phyloP scores from a whole-genome alignment of 2,888 invertebrate genomes.

The Drosophila tanythrix region DNA sequence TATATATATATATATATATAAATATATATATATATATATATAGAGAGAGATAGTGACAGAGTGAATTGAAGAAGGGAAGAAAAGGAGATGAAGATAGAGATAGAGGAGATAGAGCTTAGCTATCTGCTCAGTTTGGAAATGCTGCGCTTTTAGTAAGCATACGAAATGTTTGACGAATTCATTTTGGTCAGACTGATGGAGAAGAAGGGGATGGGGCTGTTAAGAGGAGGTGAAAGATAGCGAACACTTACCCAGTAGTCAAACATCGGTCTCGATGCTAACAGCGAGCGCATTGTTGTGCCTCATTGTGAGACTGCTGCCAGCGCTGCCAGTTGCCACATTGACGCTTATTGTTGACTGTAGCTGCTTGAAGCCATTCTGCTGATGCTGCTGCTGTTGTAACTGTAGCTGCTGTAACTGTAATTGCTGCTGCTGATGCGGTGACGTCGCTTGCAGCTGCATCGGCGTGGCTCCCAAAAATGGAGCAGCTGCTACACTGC shows the following conservation, averaged over 20 bases:
- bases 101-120: conserved; percentile 6
- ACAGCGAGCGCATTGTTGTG: conserved; percentile 93
- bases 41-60: conserved; percentile 26
- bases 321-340: conserved; percentile 75
- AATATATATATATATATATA: not conserved
- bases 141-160: conserved; percentile 5
- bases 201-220: conserved; percentile 6
- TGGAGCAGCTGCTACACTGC: conserved; percentile 83
- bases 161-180: conserved; percentile 17
- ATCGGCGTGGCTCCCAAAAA: conserved; percentile 84
- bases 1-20: not conserved
- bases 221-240: conserved; percentile 17
- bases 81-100: conserved; percentile 8
- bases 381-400: conserved; percentile 68
- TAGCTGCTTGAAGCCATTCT: conserved; percentile 80
- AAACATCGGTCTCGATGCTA: conserved; percentile 97
- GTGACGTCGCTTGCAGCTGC: conserved; percentile 54
- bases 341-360: conserved; percentile 77
- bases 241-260: conserved; percentile 92
- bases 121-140: conserved; percentile 4
- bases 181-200: conserved; percentile 7
- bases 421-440: conserved; percentile 60
- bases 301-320: conserved; percentile 90
- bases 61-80: conserved; percentile 12
- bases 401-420: conserved; percentile 68